Percentiles rank a stretch among this genome's conserved stretches.
Evolutionary conservation across 2,113 vertebrate genomes (phyloP).

Genomic region (Zootoca vivipara): DNA sequence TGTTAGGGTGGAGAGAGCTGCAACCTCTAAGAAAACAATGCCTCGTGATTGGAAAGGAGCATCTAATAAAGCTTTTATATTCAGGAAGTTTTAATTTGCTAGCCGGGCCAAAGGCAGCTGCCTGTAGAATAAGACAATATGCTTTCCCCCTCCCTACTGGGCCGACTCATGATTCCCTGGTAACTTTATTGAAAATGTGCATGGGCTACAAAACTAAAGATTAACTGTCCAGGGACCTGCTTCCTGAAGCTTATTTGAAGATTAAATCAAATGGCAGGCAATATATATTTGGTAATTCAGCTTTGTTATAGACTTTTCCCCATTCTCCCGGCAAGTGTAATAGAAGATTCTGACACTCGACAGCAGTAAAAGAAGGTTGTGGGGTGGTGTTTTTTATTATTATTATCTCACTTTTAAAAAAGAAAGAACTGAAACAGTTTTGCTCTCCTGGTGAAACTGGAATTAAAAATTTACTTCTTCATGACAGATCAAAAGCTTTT

Average conservation of each 20-base stretch:
- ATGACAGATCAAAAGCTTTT: conserved; percentile 53
- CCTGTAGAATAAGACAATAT: conserved; percentile 71
- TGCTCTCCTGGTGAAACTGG: conserved; percentile 54
- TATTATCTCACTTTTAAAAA: conserved; percentile 20
- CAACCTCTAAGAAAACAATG: conserved; percentile 3
- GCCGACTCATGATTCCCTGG: conserved; percentile 72
- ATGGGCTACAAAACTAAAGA: conserved; percentile 82
- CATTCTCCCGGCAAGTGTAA: conserved; percentile 58
- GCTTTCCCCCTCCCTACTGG: conserved; percentile 63
- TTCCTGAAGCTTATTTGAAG: conserved; percentile 81
- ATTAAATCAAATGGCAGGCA: conserved; percentile 83
- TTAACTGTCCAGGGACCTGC: conserved; percentile 80
- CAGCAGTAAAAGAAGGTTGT: conserved; percentile 53
- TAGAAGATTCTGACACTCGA: conserved; percentile 66
- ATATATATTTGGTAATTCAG: conserved; percentile 78
- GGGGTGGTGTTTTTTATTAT: neutral
- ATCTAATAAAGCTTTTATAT: conserved; percentile 68
- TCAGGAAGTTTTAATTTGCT: conserved; percentile 69
- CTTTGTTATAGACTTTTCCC: conserved; percentile 72
- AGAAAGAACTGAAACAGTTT: conserved; percentile 47
- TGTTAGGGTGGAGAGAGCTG: neutral
- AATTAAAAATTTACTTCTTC: conserved; percentile 70
- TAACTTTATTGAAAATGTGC: conserved; percentile 82
- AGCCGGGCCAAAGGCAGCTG: conserved; percentile 60
- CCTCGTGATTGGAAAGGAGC: conserved; percentile 16